Evolutionary conservation across 1,140 invertebrate species (phyloP).

Genomic region (Patella vulgata): DNA sequence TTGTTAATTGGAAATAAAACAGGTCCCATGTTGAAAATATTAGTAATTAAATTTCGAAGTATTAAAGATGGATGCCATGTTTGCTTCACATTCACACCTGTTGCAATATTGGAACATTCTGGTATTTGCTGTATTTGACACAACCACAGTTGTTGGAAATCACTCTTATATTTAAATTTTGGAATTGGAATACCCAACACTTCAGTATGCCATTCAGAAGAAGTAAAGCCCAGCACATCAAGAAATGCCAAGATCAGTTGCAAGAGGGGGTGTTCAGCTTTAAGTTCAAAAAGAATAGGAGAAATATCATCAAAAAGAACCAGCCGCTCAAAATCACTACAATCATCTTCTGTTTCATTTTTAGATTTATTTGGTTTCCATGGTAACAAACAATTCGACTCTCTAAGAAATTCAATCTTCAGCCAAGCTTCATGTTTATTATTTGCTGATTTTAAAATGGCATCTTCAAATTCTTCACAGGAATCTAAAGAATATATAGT

Average conservation of each 20-base stretch:
- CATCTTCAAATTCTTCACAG: conserved; percentile 52
- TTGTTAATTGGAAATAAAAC: conserved; percentile 39
- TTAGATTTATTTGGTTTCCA: conserved; percentile 60
- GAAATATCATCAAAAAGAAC: conserved; percentile 68
- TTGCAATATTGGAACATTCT: background rate
- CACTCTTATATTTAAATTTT: conserved; percentile 9
- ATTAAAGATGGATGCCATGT: conserved; percentile 14
- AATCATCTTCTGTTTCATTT: conserved; percentile 64
- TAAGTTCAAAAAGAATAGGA: conserved; percentile 57
- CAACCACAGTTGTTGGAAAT: conserved; percentile 6
- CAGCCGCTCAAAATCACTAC: conserved; percentile 68
- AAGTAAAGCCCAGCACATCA: conserved; percentile 57
- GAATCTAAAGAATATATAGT: conserved; percentile 37
- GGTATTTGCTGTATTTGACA: conserved; percentile 12
- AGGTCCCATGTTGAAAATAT: conserved; percentile 40
- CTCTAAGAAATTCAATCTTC: conserved; percentile 64
- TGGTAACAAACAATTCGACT: conserved; percentile 66
- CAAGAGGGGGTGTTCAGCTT: conserved; percentile 49
- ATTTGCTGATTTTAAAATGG: conserved; percentile 41
- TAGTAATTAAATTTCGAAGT: conserved; percentile 14
- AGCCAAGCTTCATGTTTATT: conserved; percentile 62
- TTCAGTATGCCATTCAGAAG: background rate
- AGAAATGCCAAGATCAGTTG: conserved; percentile 61
- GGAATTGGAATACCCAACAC: background rate
- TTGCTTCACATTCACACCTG: conserved; percentile 6